A percentile compares a stretch with the other conserved stretches of the same genome.
Evolutionary conservation across 2,888 invertebrate species (phyloP).

Genomic region (Perithous albicinctus): DNA sequence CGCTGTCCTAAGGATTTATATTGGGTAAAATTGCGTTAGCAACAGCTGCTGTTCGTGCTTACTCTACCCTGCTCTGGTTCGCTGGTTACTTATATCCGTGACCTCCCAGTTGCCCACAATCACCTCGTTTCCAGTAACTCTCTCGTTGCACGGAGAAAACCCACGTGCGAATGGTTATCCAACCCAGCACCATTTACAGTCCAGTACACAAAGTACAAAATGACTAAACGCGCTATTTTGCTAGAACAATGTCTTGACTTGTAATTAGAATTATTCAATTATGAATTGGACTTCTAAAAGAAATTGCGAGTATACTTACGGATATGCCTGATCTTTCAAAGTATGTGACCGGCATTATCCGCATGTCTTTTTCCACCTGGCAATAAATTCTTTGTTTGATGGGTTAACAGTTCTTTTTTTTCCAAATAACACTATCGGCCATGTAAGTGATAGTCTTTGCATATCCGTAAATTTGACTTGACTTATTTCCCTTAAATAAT

Average conservation of each 20-base stretch:
- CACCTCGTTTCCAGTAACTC: conserved; percentile 2
- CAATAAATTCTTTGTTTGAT: no score
- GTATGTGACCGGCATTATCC: no score
- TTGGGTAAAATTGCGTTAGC: conserved; percentile 80
- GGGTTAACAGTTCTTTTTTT: no score
- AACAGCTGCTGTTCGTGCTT: conserved; percentile 75
- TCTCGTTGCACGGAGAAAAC: not conserved
- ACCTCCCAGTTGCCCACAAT: conserved; percentile 3
- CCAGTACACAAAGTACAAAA: not conserved
- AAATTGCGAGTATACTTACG: no score
- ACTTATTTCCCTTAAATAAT: no score
- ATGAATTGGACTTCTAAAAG: not conserved
- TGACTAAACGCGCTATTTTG: not conserved
- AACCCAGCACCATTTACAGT: not conserved
- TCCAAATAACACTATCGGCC: no score
- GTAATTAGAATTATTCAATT: not conserved
- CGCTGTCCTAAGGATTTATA: conserved; percentile 78
- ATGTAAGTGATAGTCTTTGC: no score
- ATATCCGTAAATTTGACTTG: no score
- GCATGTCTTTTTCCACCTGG: no score
- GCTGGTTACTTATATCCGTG: conserved; percentile 8
- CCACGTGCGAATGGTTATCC: not conserved
- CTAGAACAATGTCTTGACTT: not conserved
- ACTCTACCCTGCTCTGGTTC: not conserved
- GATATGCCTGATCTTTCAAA: no score